Conservation (phyloP, 1,140 invertebrate species). For the Brachionus plicatilis region DNA sequence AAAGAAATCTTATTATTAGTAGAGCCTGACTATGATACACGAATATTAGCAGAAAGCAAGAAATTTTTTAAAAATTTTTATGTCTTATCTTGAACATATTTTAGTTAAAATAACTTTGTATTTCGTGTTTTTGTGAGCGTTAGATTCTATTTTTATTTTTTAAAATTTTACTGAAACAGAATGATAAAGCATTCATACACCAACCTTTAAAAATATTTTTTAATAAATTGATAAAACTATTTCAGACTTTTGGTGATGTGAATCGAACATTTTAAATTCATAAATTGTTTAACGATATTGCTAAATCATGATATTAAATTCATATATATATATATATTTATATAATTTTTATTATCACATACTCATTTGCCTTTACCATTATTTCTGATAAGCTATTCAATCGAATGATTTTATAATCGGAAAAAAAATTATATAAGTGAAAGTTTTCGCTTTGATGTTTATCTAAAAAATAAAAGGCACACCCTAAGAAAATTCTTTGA, state of each 20-base stretch:
- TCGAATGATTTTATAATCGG: not conserved
- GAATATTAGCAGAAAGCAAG: too few relatives aligned
- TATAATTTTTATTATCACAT: not conserved
- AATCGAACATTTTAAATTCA: not conserved
- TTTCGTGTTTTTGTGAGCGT: not conserved
- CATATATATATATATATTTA: not conserved
- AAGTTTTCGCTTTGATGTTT: not conserved
- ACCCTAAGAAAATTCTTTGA: not conserved
- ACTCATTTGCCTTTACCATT: not conserved
- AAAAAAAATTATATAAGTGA: not conserved
- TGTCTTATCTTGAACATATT: too few relatives aligned
- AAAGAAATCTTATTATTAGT: too few relatives aligned
- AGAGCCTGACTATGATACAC: too few relatives aligned
- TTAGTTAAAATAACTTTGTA: not conserved
- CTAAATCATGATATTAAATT: not conserved
- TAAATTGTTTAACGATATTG: not conserved
- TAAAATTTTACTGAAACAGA: not conserved
- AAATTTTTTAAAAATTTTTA: too few relatives aligned
- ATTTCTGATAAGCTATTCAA: not conserved
- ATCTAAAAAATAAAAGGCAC: not conserved
- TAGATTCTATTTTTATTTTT: not conserved
- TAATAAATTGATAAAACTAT: too few relatives aligned
- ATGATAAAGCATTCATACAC: not conserved
- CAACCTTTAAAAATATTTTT: too few relatives aligned
- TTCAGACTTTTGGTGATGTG: not conserved